Percentiles rank a stretch among this genome's conserved stretches.
Conservation (phyloP, 2,888 invertebrate species). For the Uropetala carovei region DNA sequence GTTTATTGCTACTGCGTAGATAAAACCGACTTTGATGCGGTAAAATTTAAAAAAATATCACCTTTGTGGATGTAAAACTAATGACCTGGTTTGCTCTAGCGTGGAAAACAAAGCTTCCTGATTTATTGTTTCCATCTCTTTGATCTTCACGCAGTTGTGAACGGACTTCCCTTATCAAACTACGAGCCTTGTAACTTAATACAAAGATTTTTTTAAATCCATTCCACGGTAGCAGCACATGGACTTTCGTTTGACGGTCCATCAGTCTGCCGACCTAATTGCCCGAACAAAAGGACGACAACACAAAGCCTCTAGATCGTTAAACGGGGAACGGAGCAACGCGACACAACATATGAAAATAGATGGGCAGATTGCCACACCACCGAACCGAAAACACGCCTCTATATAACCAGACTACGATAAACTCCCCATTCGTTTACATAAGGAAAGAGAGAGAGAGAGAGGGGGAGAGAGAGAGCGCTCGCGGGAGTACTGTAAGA, state of each 20-base stretch:
- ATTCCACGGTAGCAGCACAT: background rate
- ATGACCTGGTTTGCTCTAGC: too few relatives aligned
- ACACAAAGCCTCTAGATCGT: background rate
- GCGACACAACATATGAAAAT: background rate
- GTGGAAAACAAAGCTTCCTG: too few relatives aligned
- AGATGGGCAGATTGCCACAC: slow-evolving; percentile 27
- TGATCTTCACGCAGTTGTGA: too few relatives aligned
- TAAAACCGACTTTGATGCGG: too few relatives aligned
- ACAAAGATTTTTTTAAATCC: too few relatives aligned
- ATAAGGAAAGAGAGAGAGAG: background rate
- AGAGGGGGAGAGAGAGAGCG: background rate
- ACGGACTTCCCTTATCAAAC: too few relatives aligned
- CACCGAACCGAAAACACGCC: background rate
- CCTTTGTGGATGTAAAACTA: too few relatives aligned
- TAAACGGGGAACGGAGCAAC: background rate
- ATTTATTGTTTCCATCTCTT: too few relatives aligned
- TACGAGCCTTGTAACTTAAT: too few relatives aligned
- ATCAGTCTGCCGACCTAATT: background rate
- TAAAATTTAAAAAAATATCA: too few relatives aligned
- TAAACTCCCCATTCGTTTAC: background rate
- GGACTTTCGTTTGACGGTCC: background rate
- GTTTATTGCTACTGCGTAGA: too few relatives aligned
- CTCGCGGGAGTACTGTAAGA: background rate
- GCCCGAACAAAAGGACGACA: slow-evolving; percentile 12
- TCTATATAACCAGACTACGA: background rate